Conservation (phyloP, 2,113 vertebrate genomes). For the Hirundichthys speculiger region DNA sequence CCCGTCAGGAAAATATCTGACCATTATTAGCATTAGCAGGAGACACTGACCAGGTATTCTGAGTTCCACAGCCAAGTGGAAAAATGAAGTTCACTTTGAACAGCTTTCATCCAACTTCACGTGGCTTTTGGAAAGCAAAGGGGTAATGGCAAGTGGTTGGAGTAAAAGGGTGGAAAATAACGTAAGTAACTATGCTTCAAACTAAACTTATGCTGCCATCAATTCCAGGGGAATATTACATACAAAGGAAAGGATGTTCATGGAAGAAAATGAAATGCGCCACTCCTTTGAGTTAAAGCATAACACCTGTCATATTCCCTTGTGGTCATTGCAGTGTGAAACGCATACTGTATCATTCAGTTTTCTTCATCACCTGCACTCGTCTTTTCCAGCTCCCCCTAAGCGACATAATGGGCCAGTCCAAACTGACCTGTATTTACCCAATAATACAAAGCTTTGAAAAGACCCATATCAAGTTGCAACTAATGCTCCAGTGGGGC, state of each 20-base stretch:
- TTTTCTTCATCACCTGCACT: constrained; percentile 71
- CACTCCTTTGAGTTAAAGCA: constrained; percentile 27
- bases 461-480: constrained; percentile 78
- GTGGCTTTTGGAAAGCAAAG: constrained; percentile 10
- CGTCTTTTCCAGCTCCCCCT: constrained; percentile 53
- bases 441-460: constrained; percentile 81
- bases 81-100: constrained; percentile 43
- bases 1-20: constrained; percentile 60
- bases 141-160: no score
- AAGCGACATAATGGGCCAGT: constrained; percentile 75
- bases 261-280: constrained; percentile 4
- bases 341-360: constrained; percentile 59
- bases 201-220: constrained; percentile 2
- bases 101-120: constrained; percentile 35
- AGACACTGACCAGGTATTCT: constrained; percentile 66
- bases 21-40: constrained; percentile 64
- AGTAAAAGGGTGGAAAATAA: constrained; percentile 21
- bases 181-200: neutral
- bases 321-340: constrained; percentile 41
- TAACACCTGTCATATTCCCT: constrained; percentile 37
- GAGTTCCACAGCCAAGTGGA: constrained; percentile 53
- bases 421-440: constrained; percentile 83
- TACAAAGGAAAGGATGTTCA: neutral
- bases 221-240: neutral
- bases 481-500: constrained; percentile 80